Base-by-base conservation (phyloP, 1,140 invertebrate species). In the Vanessa tameamea region DNA sequence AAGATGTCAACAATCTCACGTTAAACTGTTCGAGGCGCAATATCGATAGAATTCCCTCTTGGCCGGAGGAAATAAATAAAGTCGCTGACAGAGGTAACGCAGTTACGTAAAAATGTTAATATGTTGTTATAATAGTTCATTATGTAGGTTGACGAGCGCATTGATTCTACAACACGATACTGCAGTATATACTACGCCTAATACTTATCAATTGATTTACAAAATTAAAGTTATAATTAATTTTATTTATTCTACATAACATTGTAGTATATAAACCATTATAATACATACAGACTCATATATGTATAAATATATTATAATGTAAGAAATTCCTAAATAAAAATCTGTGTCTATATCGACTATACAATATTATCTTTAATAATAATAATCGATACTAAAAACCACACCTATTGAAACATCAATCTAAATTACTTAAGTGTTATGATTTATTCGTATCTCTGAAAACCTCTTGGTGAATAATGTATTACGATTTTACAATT, bases 1-100 rank as follows among this genome's bases (percentile, higher is more conserved):
- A 87, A 79, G 89, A 90, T 74, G 75, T 80, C 55, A 85, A 84
- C 75, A 89, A 86, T 78, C 79, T 89, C 1, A 91, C 89, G n/a
- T 65, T 91, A 26, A 91, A 91, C 64, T 92, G 91, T 78, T 90
- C 89, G 47, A 80, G 86, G 48, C 84, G 88, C 12, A 78, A 84
- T 47, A 83, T 92, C 64, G 69, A 79, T 26, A 78, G 64, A 37
- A 84, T 91, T 47, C 86, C 91, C 14, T 72, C 74, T 23, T 92
- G 88, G 89, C 87, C 90, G 37, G 77, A 84, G 47, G 75, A 82
- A 79, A 76, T 91, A 65, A 72, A 83, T 70, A 80, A 82, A 66
- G 74, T 85, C 26, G 64, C 72, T 68, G 76, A 85, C 76, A 85
- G 87, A 88, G 90, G 89, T 92, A 90, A 83, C 20, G 20, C 53